Evolutionary conservation across 2,888 invertebrate genomes (phyloP), one percentile per base, ranked within the genome.

Genomic region (Synanthedon vespiformis): DNA sequence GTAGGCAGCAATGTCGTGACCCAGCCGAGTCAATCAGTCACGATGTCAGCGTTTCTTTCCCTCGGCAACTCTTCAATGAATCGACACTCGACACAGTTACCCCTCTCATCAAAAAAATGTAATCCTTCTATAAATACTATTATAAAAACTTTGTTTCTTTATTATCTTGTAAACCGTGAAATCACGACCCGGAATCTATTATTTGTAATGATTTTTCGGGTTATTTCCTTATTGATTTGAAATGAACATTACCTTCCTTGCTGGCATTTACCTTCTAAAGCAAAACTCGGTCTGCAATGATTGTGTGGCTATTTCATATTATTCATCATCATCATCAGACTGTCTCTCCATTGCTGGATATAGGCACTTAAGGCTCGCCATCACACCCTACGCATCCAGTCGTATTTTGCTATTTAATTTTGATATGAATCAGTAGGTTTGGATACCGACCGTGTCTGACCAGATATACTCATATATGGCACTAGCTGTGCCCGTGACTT

Each of bases 1-100:
- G 60, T 67, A 72, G 62, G 64, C 62, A 64, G 70, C 65, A 40
- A 52, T 52, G 67, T 79, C 86, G 86, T 86, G 86, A 84, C 80
- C 79, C 66, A 70, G 57, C 59, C 65, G 68, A 68, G 68, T 67
- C 64, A 70, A 63, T 62, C 69, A 68, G 69, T 70, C 79, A 73
- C 77, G 74, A 71, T 62, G 66, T 61, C 69, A 64, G 63, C 64
- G 56, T 64, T 44, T 48, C 65, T 64, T 55, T 59, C 55, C 57
- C 63, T 48, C 57, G 57, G 53, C 54, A 62, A 66, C 62, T 73
- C 62, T 59, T 81, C 71, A 80, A 81, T 79, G 77, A 74, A 72
- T 56, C 62, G 58, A 53, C 58, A 69, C 68, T 56, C 62, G 58
- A 53, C 58, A 69, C 68, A 65, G 65, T 68, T 66, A 64, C 66